Evolutionary conservation across 2,888 invertebrate species (phyloP).

Genomic region (Acanthosepion lycidas): DNA sequence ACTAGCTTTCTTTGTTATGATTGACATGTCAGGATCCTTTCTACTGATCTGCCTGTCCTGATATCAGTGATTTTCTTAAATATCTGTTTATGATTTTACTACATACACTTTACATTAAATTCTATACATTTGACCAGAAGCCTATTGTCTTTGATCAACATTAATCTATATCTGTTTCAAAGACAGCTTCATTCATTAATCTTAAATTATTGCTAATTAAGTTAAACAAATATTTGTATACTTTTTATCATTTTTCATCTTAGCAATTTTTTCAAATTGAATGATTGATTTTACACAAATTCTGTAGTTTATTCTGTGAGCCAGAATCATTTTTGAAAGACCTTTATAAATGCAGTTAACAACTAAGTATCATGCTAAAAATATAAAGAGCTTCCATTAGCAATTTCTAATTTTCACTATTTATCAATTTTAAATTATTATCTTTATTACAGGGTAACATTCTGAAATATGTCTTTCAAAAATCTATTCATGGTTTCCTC

Average conservation of each 20-base stretch:
- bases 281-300: background rate
- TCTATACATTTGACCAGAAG: background rate
- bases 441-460: background rate
- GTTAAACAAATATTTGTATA: background rate
- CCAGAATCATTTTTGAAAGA: background rate
- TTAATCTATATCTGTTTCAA: background rate
- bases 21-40: too few relatives aligned
- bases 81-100: background rate
- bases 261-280: background rate
- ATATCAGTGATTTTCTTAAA: background rate
- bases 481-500: background rate
- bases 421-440: background rate
- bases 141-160: background rate
- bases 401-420: background rate
- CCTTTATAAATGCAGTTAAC: constrained; percentile 3
- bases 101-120: background rate
- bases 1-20: too few relatives aligned
- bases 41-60: background rate
- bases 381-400: constrained; percentile 15
- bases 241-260: background rate
- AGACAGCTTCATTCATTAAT: background rate
- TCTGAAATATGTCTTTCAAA: constrained; percentile 20
- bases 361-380: background rate
- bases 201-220: background rate
- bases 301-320: background rate